phyloP scores from a whole-genome alignment of 2,888 invertebrate species.

The Idaea biselata region DNA sequence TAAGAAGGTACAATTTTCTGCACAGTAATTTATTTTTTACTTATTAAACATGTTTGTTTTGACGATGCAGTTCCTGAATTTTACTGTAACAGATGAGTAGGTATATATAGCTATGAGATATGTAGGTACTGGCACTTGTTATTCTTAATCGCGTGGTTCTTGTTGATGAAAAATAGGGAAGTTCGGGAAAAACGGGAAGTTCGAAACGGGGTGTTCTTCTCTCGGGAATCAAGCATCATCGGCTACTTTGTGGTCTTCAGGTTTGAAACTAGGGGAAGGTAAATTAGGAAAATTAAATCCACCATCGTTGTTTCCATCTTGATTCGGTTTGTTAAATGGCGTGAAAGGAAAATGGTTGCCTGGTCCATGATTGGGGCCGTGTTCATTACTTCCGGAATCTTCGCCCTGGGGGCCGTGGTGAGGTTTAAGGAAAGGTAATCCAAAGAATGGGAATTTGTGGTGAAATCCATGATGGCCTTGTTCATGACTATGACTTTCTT shows the following conservation, averaged over 20 bases:
- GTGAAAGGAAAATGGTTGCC: background rate
- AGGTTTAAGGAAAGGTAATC: background rate
- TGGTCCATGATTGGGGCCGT: background rate
- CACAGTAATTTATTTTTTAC: background rate
- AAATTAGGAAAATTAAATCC: background rate
- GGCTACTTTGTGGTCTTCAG: background rate
- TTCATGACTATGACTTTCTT: background rate
- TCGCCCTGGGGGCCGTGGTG: slow-evolving; percentile 13
- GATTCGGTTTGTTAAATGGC: background rate
- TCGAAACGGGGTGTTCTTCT: background rate
- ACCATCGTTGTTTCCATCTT: background rate
- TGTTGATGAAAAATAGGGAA: background rate
- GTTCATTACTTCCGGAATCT: background rate
- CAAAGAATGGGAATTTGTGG: background rate
- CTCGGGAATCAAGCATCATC: background rate
- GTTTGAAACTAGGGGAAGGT: background rate
- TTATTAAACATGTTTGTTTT: background rate
- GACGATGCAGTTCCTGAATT: background rate
- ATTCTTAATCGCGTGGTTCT: background rate
- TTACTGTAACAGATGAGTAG: background rate
- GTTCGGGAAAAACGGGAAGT: too few relatives aligned
- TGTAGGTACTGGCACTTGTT: background rate
- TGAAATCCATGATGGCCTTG: background rate
- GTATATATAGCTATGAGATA: too few relatives aligned
- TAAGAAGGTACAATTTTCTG: background rate